Evolutionary conservation across 2,888 invertebrate species (phyloP).

Genomic region (Adela reaumurella): DNA sequence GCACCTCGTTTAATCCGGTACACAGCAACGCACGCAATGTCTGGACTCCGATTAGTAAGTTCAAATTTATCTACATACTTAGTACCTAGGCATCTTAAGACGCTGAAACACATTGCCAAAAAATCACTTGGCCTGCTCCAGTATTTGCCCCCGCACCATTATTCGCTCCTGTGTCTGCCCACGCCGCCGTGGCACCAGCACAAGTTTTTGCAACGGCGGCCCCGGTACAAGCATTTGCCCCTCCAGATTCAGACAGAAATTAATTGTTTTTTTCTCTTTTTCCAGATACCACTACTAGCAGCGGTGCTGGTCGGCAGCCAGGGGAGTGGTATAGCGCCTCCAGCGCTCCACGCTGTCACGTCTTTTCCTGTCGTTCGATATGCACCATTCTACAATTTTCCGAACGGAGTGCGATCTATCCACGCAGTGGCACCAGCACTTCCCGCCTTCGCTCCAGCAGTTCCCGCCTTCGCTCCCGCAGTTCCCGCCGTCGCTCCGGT

Average conservation of each 20-base stretch:
- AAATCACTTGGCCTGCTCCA: too few relatives aligned
- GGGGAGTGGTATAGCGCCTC: slow-evolving; percentile 37
- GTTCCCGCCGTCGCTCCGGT: slow-evolving; percentile 2
- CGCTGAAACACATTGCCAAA: too few relatives aligned
- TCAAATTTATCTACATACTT: background rate
- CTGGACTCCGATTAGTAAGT: slow-evolving; percentile 41
- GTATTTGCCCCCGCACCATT: too few relatives aligned
- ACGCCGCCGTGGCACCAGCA: too few relatives aligned
- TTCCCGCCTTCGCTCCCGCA: slow-evolving; percentile 2
- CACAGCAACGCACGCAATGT: slow-evolving; percentile 27
- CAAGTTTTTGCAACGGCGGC: too few relatives aligned
- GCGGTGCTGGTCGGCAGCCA: slow-evolving; percentile 38
- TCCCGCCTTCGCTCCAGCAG: slow-evolving; percentile 10
- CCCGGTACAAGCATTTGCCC: too few relatives aligned
- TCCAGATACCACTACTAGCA: slow-evolving; percentile 12
- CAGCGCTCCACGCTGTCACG: slow-evolving; percentile 28
- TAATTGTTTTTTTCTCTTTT: slow-evolving; percentile 22
- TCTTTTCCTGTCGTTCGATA: slow-evolving; percentile 39
- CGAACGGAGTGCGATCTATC: slow-evolving; percentile 35
- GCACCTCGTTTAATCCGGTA: slow-evolving; percentile 37
- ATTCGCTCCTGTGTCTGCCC: too few relatives aligned
- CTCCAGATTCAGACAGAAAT: too few relatives aligned
- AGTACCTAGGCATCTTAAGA: too few relatives aligned
- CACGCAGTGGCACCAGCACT: slow-evolving; percentile 36
- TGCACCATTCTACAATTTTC: slow-evolving; percentile 47